phyloP scores from a whole-genome alignment of 2,888 invertebrate genomes.

The Perizoma affinitatum region DNA sequence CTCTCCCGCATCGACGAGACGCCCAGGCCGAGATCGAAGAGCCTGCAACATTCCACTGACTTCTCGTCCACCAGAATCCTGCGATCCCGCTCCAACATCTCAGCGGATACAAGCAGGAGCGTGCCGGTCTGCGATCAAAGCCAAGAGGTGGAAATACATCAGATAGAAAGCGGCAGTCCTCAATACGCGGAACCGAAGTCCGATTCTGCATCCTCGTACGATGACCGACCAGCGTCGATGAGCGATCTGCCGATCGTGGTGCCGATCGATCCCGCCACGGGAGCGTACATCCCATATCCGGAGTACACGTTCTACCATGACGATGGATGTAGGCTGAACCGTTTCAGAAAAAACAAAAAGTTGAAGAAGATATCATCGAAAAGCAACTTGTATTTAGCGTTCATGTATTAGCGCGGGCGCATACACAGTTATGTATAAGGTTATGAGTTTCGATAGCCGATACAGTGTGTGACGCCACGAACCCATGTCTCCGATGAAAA shows the following conservation, averaged over 20 bases:
- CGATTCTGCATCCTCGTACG: slow-evolving; percentile 63
- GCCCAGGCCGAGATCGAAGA: slow-evolving; percentile 61
- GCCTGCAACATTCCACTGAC: slow-evolving; percentile 67
- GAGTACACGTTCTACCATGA: slow-evolving; percentile 72
- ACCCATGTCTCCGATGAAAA: slow-evolving; percentile 56
- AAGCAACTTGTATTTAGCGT: slow-evolving; percentile 79
- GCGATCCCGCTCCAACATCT: slow-evolving; percentile 73
- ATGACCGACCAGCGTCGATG: slow-evolving; percentile 66
- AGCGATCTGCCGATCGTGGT: slow-evolving; percentile 71
- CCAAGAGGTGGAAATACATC: slow-evolving; percentile 62
- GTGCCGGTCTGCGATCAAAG: slow-evolving; percentile 76
- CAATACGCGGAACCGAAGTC: slow-evolving; percentile 71
- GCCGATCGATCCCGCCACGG: slow-evolving; percentile 66
- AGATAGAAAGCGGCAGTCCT: slow-evolving; percentile 64
- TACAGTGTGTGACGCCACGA: slow-evolving; percentile 71
- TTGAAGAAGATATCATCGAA: slow-evolving; percentile 61
- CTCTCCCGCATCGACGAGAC: slow-evolving; percentile 77
- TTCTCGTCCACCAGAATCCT: slow-evolving; percentile 69
- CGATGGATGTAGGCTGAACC: slow-evolving; percentile 58
- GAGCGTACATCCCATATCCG: slow-evolving; percentile 71
- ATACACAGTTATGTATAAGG: slow-evolving; percentile 53
- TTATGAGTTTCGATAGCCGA: slow-evolving; percentile 82
- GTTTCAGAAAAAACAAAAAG: slow-evolving; percentile 60
- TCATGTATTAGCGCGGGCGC: slow-evolving; percentile 76
- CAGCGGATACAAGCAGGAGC: slow-evolving; percentile 76